These are phyloP conservation scores for Atrichornis clamosus DNA, from an alignment of 2,113 vertebrate genomes.

Conservation along the genomic window DNA sequence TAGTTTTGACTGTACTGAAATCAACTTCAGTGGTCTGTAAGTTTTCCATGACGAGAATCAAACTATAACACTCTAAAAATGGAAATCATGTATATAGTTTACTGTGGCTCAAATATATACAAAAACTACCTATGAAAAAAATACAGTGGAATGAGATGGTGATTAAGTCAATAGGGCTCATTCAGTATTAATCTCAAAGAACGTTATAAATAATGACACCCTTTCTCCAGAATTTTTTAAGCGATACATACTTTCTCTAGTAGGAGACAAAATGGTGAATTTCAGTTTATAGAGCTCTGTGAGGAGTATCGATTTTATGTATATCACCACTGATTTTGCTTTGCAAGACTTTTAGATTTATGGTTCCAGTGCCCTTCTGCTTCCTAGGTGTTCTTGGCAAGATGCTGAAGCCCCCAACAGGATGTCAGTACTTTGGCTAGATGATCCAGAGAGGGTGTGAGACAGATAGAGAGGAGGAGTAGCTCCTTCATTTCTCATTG, in stretches of 20 bases:
- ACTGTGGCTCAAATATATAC: not conserved
- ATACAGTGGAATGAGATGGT: rapidly evolving
- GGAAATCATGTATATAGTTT: rapidly evolving
- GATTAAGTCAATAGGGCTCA: not conserved
- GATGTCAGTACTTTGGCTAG: constrained; percentile 14
- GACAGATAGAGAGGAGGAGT: constrained; percentile 40
- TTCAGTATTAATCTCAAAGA: not conserved
- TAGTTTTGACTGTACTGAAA: not conserved
- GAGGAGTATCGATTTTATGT: not conserved
- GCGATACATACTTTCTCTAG: not conserved
- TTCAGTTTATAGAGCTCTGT: not conserved
- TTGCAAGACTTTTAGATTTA: not conserved
- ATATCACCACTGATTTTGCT: not conserved
- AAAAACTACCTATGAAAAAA: not conserved
- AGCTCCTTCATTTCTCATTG: not conserved
- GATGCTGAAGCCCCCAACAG: not conserved
- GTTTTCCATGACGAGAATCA: not conserved
- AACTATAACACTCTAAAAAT: not conserved
- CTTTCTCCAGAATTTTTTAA: not conserved
- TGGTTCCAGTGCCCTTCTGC: constrained; percentile 16
- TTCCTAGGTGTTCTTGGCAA: constrained; percentile 42
- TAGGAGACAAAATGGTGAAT: not conserved
- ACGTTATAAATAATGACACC: not conserved
- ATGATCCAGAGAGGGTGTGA: constrained; percentile 26
- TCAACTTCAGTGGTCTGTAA: not conserved